phyloP scores from a whole-genome alignment of 2,113 vertebrate species.

The Mola mola region DNA sequence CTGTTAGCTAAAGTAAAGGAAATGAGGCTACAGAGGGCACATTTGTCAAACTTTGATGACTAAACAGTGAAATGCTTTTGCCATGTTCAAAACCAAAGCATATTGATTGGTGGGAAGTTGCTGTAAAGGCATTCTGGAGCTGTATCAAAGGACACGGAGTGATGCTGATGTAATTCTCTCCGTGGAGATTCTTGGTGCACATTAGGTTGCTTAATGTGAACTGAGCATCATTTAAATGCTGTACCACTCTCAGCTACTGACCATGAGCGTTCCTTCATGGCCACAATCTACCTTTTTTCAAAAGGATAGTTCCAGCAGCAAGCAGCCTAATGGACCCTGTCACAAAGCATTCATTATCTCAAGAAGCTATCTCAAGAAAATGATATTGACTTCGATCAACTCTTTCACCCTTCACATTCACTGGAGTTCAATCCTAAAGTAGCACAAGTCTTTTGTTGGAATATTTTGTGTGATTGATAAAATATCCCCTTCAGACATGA shows the following conservation, averaged over 20 bases:
- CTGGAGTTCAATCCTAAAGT: constrained; percentile 15
- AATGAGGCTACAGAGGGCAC: constrained; percentile 18
- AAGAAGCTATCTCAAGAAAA: constrained; percentile 19
- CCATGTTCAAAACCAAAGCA: constrained; percentile 7
- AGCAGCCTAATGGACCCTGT: constrained; percentile 39
- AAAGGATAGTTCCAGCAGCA: constrained; percentile 18
- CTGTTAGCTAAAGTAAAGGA: constrained; percentile 19
- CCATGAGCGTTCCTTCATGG: constrained; percentile 44
- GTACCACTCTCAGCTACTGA: constrained; percentile 42
- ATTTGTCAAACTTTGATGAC: constrained; percentile 6
- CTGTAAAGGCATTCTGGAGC: constrained; percentile 18
- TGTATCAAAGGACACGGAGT: neutral
- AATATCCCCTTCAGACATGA: too few species aligned
- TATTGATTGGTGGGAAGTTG: constrained; percentile 7
- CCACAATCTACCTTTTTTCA: constrained; percentile 37
- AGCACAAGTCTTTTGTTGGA: neutral
- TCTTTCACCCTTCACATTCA: neutral
- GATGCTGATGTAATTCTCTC: constrained; percentile 19
- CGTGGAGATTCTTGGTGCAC: constrained; percentile 36
- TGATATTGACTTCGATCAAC: constrained; percentile 21
- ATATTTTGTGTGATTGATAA: too few species aligned
- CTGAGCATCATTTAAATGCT: constrained; percentile 58
- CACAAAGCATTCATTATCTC: constrained; percentile 47
- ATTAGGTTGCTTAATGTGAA: constrained; percentile 23
- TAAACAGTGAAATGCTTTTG: constrained; percentile 1